These are phyloP conservation scores for Clarias platycephalus DNA, from an alignment of 2,797 vertebrate genomes.

Conservation along the genomic window DNA sequence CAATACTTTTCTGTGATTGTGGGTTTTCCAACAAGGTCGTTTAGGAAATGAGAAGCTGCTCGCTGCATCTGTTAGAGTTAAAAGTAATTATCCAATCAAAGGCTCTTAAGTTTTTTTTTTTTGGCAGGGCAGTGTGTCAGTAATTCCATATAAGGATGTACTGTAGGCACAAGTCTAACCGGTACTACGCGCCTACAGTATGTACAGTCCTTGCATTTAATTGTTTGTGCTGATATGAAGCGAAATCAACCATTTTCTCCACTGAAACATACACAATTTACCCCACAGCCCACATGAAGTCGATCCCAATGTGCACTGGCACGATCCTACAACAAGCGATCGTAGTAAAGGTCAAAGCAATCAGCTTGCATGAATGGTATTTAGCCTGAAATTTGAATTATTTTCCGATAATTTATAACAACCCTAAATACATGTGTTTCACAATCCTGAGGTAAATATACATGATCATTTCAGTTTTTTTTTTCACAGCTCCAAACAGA, in stretches of 20 bases:
- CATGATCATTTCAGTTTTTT: neutral
- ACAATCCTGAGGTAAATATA: neutral
- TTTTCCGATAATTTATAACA: neutral
- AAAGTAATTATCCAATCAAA: too few species aligned
- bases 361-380: neutral
- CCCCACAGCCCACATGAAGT: neutral
- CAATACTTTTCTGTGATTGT: too few species aligned
- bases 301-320: neutral
- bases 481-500: neutral
- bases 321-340: neutral
- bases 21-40: too few species aligned
- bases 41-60: too few species aligned
- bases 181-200: neutral
- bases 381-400: neutral
- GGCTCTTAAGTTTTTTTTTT: too few species aligned
- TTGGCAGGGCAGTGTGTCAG: neutral
- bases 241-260: neutral
- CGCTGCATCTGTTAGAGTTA: too few species aligned
- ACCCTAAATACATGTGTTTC: neutral
- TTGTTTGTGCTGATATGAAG: neutral
- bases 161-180: neutral
- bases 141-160: neutral
- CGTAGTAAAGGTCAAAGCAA: slow-evolving; percentile 10
- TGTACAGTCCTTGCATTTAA: neutral
- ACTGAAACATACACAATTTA: neutral